Evolutionary conservation across 2,113 vertebrate genomes (phyloP).

Genomic region (Eurypyga helias): DNA sequence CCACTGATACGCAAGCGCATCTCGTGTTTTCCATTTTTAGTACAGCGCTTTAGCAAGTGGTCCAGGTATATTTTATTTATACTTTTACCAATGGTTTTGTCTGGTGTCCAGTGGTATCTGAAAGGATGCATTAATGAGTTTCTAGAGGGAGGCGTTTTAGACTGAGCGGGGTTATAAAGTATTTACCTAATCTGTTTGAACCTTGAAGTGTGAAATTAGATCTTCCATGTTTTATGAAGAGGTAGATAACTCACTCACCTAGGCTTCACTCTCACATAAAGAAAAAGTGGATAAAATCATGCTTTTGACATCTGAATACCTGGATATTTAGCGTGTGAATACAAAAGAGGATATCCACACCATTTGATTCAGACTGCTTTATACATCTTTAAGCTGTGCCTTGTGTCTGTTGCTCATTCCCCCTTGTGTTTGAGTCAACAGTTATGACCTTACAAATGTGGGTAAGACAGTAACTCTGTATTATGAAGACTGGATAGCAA

Average conservation of each 20-base stretch:
- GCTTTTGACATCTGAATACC: background rate
- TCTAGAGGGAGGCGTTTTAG: background rate
- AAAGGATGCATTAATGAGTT: background rate
- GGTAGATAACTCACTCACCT: background rate
- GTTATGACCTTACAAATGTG: background rate
- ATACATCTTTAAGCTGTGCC: background rate
- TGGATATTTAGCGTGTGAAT: background rate
- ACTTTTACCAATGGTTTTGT: background rate
- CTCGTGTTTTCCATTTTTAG: background rate
- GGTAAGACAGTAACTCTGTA: background rate
- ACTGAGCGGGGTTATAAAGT: background rate
- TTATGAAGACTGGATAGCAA: background rate
- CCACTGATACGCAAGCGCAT: background rate
- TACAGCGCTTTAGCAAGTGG: background rate
- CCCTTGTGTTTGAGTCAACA: background rate
- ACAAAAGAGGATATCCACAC: background rate
- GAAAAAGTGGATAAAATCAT: background rate
- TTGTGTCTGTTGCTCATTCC: background rate
- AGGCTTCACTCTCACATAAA: background rate
- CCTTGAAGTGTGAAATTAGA: background rate
- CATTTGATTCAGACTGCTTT: background rate
- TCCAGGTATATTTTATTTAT: background rate
- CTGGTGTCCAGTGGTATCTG: background rate
- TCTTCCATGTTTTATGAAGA: background rate
- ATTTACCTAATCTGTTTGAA: background rate